Base-by-base conservation (phyloP, 2,113 vertebrate species). In the Laticauda laticaudata region DNA sequence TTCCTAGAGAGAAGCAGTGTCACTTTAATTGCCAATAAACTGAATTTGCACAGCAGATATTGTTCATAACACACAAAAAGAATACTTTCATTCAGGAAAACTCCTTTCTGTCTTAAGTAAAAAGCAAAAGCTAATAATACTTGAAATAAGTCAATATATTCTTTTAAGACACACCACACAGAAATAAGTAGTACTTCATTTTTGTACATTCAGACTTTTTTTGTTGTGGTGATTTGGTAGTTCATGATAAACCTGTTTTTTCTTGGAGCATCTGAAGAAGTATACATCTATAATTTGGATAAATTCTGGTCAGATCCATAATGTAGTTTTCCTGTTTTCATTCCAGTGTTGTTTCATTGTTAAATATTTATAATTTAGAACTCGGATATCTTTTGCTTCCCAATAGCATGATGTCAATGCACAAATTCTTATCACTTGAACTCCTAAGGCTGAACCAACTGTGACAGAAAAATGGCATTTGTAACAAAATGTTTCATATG, bases 101-200 rank as follows among this genome's bases (percentile, higher is more conserved):
- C 10, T 26, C 23, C 14, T 92, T 75, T 92, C 23, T 88, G 21
- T 75, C 34, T 75, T 92, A 75, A 88, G 51, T 88, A 88, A 92
- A 88, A 10, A 81, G 15, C 69, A 75, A 81, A 34, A 75, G 15
- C 5, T 10, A 39, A 18, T 51, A 51, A 81, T 48, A 21, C n/a
- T 81, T 89, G 51, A 48, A 89, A 92, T 18, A 89, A 89, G 56
- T 89, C 87, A 81, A 85, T 92, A 43, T 56, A 21, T 89, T 54
- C 21, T 43, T 75, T 89, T 39, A 53, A 88, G 54, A 54, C 39
- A 92, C 9, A 55, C 1, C 24, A 53, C 8, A 12, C 43, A 86
- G 3, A 87, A 87, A 87, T 20, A 92, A 92, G 81, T 34, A 34
- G 24, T 15, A 39, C 45, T 54, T 81, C 34, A 81, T 56, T 81